Conservation (phyloP, 2,113 vertebrate genomes). For the Pan paniscus region DNA sequence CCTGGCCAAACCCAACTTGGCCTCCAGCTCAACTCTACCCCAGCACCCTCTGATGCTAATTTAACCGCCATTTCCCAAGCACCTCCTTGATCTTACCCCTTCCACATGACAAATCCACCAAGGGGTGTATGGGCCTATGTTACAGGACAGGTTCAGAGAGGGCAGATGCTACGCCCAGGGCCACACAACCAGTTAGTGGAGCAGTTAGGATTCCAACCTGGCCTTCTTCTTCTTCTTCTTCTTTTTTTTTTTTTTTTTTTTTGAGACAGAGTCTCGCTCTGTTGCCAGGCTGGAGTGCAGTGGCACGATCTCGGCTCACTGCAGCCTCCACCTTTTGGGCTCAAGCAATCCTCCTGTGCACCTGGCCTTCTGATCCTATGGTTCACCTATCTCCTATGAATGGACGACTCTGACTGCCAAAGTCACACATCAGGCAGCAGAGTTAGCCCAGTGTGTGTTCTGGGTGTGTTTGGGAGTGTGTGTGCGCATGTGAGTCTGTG, state of each 20-base stretch:
- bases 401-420: accelerated
- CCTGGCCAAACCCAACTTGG: background rate
- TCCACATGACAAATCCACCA: accelerated
- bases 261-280: background rate
- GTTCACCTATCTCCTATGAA: background rate
- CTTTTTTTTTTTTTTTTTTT: background rate
- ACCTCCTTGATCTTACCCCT: background rate
- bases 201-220: background rate
- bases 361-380: background rate
- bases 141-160: background rate
- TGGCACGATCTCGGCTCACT: background rate
- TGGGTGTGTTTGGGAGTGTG: background rate
- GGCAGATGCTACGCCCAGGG: background rate
- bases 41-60: too few relatives aligned
- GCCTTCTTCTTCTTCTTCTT: background rate
- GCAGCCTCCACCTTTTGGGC: background rate
- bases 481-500: background rate
- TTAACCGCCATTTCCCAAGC: background rate
- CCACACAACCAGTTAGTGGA: background rate
- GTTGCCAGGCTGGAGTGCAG: background rate
- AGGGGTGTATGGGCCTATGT: accelerated
- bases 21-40: background rate
- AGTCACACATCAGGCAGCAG: too few relatives aligned
- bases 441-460: background rate
- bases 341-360: background rate